These are phyloP conservation scores for Argyresthia goedartella DNA, from an alignment of 2,888 invertebrate genomes.

Conservation along the genomic window DNA sequence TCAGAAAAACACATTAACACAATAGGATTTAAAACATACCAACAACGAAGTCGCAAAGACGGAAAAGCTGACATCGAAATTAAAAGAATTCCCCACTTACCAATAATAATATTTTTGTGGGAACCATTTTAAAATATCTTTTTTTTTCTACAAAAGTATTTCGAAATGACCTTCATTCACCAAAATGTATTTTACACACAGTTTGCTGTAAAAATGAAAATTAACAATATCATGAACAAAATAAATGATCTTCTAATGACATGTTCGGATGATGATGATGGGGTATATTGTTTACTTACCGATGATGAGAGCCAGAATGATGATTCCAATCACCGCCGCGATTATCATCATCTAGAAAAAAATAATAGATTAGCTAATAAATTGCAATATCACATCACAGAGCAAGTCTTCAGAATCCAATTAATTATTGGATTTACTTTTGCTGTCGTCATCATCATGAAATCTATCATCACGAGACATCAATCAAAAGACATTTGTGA, in stretches of 20 bases:
- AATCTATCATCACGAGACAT: no score
- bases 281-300: constrained; percentile 72
- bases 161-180: constrained; percentile 60
- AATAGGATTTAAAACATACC: no score
- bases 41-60: not conserved
- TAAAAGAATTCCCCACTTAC: not conserved
- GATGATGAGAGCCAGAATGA: constrained; percentile 89
- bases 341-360: constrained; percentile 88
- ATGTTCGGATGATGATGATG: not conserved
- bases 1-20: not conserved
- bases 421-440: no score
- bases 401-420: no score
- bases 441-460: no score
- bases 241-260: constrained; percentile 20
- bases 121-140: not conserved
- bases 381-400: no score
- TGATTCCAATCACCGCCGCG: constrained; percentile 86
- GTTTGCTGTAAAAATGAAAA: constrained; percentile 64
- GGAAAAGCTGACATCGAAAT: not conserved
- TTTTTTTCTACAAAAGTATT: constrained; percentile 6
- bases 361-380: no score
- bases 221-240: constrained; percentile 15
- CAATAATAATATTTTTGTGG: not conserved
- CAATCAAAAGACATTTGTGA: no score
- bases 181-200: constrained; percentile 66